phyloP scores from a whole-genome alignment of 2,113 vertebrate species.

The Clarias magur region DNA sequence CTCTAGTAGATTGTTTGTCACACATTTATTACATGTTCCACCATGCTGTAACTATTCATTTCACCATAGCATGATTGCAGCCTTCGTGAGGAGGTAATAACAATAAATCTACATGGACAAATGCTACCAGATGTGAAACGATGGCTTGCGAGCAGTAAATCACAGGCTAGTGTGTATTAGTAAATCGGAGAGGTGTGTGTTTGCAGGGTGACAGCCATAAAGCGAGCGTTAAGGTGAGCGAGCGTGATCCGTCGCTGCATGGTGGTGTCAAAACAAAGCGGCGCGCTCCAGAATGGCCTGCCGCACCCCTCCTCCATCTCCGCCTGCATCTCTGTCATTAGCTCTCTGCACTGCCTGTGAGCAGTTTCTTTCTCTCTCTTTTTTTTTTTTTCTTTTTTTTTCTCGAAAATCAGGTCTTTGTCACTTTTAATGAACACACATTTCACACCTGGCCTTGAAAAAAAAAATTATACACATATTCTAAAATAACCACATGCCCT shows the following conservation, averaged over 20 bases:
- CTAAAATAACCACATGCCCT: constrained; percentile 52
- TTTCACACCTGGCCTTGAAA: constrained; percentile 65
- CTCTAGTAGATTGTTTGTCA: constrained; percentile 32
- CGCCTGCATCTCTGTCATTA: constrained; percentile 58
- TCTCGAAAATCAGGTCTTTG: constrained; percentile 70
- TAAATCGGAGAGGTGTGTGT: constrained; percentile 34
- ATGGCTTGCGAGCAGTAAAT: constrained; percentile 37
- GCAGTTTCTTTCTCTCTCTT: constrained; percentile 52
- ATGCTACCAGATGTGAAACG: constrained; percentile 29
- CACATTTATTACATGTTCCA: constrained; percentile 23
- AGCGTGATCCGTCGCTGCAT: constrained; percentile 39
- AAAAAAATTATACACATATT: constrained; percentile 66
- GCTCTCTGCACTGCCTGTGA: constrained; percentile 62
- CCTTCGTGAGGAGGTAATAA: constrained; percentile 41
- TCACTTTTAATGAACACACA: constrained; percentile 72
- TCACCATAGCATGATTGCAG: constrained; percentile 37
- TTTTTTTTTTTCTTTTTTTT: constrained; percentile 58
- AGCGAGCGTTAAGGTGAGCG: constrained; percentile 40
- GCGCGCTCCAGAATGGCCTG: constrained; percentile 43
- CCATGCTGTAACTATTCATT: constrained; percentile 28
- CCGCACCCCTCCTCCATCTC: constrained; percentile 20
- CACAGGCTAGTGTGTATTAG: constrained; percentile 39
- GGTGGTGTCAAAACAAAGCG: constrained; percentile 56
- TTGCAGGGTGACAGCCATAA: constrained; percentile 42
- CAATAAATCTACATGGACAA: constrained; percentile 51